phyloP scores from a whole-genome alignment of 1,140 invertebrate genomes.

The Oryctes rhinoceros region DNA sequence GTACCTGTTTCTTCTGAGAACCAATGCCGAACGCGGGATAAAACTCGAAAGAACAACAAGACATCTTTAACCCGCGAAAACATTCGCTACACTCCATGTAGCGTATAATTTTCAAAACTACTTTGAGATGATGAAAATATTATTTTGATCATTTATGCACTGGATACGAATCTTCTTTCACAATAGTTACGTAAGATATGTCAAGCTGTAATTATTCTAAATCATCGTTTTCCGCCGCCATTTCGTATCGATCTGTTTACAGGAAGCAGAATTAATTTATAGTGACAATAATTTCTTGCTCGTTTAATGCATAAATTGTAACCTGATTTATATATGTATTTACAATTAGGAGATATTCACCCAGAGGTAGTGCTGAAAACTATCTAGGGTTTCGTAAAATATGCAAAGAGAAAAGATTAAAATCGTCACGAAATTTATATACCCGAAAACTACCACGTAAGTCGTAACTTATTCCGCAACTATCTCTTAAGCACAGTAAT shows the following conservation, averaged over 20 bases:
- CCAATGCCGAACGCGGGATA: conserved; percentile 1
- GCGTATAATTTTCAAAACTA: too few relatives aligned
- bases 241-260: too few relatives aligned
- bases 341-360: background rate
- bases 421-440: conserved; percentile 5
- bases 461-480: conserved; percentile 34
- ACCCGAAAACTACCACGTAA: background rate
- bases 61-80: background rate
- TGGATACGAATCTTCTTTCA: too few relatives aligned
- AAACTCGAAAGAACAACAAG: background rate
- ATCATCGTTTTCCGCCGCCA: too few relatives aligned
- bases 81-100: background rate
- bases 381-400: background rate
- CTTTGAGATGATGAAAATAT: too few relatives aligned
- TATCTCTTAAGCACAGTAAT: conserved; percentile 30
- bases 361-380: background rate
- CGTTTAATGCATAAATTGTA: too few relatives aligned
- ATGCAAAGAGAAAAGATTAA: conserved; percentile 33
- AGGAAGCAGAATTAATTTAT: too few relatives aligned
- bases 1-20: background rate
- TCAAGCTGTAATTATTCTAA: too few relatives aligned
- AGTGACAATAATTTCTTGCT: too few relatives aligned
- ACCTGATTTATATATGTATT: too few relatives aligned
- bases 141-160: too few relatives aligned
- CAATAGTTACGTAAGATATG: too few relatives aligned